phyloP scores from a whole-genome alignment of 2,797 vertebrate genomes.

The Remorina albescens region DNA sequence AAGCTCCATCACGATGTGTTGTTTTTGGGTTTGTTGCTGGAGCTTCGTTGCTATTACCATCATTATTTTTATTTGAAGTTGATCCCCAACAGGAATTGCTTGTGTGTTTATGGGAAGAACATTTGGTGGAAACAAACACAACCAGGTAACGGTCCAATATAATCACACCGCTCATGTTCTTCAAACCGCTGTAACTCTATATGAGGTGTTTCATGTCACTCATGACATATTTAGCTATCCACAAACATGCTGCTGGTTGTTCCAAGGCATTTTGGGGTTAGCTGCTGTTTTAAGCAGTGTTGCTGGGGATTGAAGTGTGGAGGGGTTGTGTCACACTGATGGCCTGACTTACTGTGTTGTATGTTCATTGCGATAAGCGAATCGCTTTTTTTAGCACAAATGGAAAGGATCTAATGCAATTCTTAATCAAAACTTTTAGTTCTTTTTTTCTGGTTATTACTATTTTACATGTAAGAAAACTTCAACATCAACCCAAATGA shows the following conservation, averaged over 20 bases:
- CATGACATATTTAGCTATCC: constrained; percentile 55
- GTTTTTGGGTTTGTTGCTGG: constrained; percentile 17
- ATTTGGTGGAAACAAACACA: constrained; percentile 40
- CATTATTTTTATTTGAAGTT: constrained; percentile 1
- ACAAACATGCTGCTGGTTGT: constrained; percentile 48
- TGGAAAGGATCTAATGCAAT: too few species aligned
- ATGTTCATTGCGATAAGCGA: constrained; percentile 38
- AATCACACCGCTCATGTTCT: constrained; percentile 7
- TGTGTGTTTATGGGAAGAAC: constrained; percentile 22
- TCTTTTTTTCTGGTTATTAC: too few species aligned
- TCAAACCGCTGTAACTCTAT: constrained; percentile 38
- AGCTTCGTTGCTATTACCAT: background rate
- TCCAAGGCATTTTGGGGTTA: constrained; percentile 41
- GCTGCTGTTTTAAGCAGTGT: constrained; percentile 63
- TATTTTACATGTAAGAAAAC: background rate
- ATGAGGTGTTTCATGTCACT: constrained; percentile 26
- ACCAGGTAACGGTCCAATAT: constrained; percentile 29
- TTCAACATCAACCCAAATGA: background rate
- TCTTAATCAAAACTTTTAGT: background rate
- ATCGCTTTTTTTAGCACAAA: background rate
- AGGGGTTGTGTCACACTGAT: constrained; percentile 6
- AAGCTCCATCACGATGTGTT: background rate
- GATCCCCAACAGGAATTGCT: background rate
- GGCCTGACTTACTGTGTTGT: constrained; percentile 34
- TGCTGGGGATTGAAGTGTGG: constrained; percentile 59